These are phyloP conservation scores for Aegithalos caudatus DNA, from an alignment of 2,113 vertebrate species.

Conservation along the genomic window DNA sequence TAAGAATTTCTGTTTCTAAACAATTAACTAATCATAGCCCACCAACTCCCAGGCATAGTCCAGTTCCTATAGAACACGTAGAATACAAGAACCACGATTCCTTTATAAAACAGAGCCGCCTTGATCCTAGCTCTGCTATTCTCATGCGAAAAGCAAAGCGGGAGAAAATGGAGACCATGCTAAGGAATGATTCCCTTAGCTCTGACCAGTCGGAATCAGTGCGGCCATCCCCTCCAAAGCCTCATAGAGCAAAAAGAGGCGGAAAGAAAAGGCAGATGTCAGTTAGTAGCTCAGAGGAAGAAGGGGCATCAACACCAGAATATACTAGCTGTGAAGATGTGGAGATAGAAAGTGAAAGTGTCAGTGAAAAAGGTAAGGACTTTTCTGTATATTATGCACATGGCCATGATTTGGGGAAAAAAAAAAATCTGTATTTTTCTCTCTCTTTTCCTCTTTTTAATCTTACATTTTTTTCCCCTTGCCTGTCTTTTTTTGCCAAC, in stretches of 20 bases:
- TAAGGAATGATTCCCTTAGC: slow-evolving; percentile 96
- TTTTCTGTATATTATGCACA: slow-evolving; percentile 49
- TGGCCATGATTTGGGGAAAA: slow-evolving; percentile 41
- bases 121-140: slow-evolving; percentile 81
- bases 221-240: slow-evolving; percentile 90
- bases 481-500: neutral
- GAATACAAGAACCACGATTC: slow-evolving; percentile 84
- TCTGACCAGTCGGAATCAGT: slow-evolving; percentile 96
- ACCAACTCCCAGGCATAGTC: slow-evolving; percentile 75
- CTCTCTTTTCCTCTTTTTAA: slow-evolving; percentile 16
- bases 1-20: slow-evolving; percentile 72
- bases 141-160: slow-evolving; percentile 83
- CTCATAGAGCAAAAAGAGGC: slow-evolving; percentile 88
- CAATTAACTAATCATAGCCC: slow-evolving; percentile 76
- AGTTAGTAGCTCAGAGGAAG: slow-evolving; percentile 98
- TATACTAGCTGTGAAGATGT: slow-evolving; percentile 99
- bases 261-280: slow-evolving; percentile 97
- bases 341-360: slow-evolving; percentile 94
- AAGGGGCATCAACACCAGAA: slow-evolving; percentile 97
- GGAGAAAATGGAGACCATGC: slow-evolving; percentile 89
- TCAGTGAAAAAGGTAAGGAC: slow-evolving; percentile 95
- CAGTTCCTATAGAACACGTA: slow-evolving; percentile 67
- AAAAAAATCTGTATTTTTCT: slow-evolving; percentile 15
- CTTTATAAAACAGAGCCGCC: slow-evolving; percentile 82
- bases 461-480: neutral